Base-by-base conservation (phyloP, 1,140 invertebrate species). In the Pseudomyrmex pallidus region DNA sequence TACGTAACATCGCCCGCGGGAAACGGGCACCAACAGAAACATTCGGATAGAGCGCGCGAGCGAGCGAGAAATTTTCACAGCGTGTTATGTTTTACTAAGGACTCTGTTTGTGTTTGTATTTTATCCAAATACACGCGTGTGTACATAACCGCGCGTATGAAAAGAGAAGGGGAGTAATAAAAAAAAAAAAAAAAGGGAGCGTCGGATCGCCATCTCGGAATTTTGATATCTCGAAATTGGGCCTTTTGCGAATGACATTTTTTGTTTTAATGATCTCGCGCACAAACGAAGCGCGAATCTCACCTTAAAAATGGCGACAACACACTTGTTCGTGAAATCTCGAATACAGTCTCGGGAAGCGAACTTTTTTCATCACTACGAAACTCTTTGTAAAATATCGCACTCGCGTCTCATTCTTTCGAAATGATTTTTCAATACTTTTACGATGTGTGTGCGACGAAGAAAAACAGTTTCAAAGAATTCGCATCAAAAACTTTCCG, bases 81-180 rank as follows among this genome's bases (percentile, higher is more conserved):
- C 61, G 68, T 78, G 76, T 73, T 76, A 74, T 74, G 67, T 74
- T 84, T 86, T 85, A 78, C 85, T 20, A 80, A 86, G 80, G 20
- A 76, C 72, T 35, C 35, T 85, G 76, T 86, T 84, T 84, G 85
- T 62, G 52, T 56, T 80, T 66, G 66, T 56, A 68, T 86, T 86
- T 73, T 59, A 66, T 72, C 59, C 59, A 86, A 77, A 61, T 62
- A 82, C 1, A 13, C 35, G 73, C 35, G 74, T 59, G 54, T 70
- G 15, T 50, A 59, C 64, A 35, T 17, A 59, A 48, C 66, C 20
- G 44, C n/a, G 76, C 54, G 44, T 35, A 48, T 20, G 35, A 48
- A 70, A 59, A 10, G 17, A 12, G 1, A 13, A 22, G 1, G 22
- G 12, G 9, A 68, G 54, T 2, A 52, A 59, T n/a, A 1, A 17